Conservation (phyloP, 2,888 invertebrate species). For the Platycheirus rosarum region DNA sequence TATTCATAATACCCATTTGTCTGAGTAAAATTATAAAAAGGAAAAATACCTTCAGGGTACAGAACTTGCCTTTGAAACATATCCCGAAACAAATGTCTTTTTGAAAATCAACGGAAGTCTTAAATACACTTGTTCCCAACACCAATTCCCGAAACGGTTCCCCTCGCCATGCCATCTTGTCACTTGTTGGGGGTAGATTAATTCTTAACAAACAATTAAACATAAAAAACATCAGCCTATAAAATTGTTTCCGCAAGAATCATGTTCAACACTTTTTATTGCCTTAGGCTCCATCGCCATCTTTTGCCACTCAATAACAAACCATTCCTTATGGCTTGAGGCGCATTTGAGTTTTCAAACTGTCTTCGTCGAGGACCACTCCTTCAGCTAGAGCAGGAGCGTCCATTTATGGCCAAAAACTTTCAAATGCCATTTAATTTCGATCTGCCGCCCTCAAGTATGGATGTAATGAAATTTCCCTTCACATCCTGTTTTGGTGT, state of each 20-base stretch:
- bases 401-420: constrained; percentile 11
- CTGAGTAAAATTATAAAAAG: no score
- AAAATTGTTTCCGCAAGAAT: constrained; percentile 62
- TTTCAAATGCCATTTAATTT: constrained; percentile 57
- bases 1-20: no score
- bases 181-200: constrained; percentile 45
- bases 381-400: background rate
- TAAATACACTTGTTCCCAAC: no score
- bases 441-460: constrained; percentile 25
- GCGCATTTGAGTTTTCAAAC: constrained; percentile 33
- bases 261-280: constrained; percentile 69
- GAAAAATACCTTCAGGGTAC: no score
- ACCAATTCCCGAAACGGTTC: no score
- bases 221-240: constrained; percentile 64
- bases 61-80: no score
- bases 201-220: constrained; percentile 71
- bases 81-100: no score
- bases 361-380: constrained; percentile 37
- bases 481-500: constrained; percentile 46
- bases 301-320: constrained; percentile 71
- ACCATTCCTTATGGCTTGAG: constrained; percentile 46
- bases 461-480: constrained; percentile 43
- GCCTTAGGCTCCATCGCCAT: constrained; percentile 30
- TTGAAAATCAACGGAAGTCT: no score
- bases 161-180: no score